Evolutionary conservation across 2,113 vertebrate species (phyloP).

Genomic region (Clarias batrachus): DNA sequence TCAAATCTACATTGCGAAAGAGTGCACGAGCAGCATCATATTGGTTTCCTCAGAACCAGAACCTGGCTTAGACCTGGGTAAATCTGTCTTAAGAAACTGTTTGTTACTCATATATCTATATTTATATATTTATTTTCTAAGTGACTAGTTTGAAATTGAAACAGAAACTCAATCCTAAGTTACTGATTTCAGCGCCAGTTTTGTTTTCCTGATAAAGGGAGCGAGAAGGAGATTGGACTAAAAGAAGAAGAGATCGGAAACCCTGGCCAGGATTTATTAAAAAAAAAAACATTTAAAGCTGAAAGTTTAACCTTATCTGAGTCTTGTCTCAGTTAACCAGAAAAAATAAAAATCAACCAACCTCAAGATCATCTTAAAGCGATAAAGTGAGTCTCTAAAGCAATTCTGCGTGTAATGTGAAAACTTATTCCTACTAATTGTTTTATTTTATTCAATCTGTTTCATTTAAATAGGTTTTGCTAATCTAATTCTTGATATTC

Average conservation of each 20-base stretch:
- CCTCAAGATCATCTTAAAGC: not conserved
- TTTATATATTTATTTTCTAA: not conserved
- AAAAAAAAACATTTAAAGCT: no score
- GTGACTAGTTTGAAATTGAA: slow-evolving; percentile 8
- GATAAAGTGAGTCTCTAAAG: not conserved
- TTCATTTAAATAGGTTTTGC: not conserved
- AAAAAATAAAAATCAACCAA: not conserved
- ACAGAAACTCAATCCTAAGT: slow-evolving; percentile 30
- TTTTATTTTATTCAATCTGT: not conserved
- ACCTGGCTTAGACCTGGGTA: not conserved
- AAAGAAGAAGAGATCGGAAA: not conserved
- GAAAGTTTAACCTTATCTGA: not conserved
- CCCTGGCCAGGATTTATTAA: not conserved
- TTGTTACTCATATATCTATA: not conserved
- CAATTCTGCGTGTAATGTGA: not conserved
- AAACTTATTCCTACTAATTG: not conserved
- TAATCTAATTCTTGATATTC: not conserved
- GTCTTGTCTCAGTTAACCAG: not conserved
- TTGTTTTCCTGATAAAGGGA: not conserved
- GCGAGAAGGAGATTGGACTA: not conserved
- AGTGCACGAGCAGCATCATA: no score
- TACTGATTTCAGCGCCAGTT: not conserved
- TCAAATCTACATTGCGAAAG: not conserved
- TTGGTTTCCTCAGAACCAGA: not conserved
- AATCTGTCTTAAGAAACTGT: not conserved